Base-by-base conservation (phyloP, 2,888 invertebrate species). In the Automeris io region DNA sequence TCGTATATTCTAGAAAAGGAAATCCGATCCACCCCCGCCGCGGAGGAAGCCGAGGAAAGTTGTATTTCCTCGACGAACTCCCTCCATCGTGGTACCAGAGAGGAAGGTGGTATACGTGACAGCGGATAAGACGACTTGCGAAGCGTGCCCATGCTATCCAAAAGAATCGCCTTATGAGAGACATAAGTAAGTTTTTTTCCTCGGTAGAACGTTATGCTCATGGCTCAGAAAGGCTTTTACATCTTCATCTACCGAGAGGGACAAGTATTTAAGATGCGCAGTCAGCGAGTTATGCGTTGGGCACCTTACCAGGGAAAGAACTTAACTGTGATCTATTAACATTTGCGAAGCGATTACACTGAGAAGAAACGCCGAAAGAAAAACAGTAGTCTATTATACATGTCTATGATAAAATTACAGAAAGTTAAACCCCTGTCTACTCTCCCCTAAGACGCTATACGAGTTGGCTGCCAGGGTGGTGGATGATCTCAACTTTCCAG, bases 401-500 rank as follows among this genome's bases (percentile, higher is more conserved):
- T 5, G 3, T 1, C 24, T 5, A 2, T 2, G n/a, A 4, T 24
- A 4, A 5, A 26, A 11, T 51, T 51, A 3, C 55, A 83, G 83
- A 21, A 74, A 68, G 40, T 36, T 80, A 1, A 56, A 46, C 0
- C 61, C 55, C 1, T 82, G 82, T 33, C 67, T 51, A 22, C 41
- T 50, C 0, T 51, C 70, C 0, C 82, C 82, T 0, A 31, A 44
- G 1, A 69, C 81, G 0, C 67, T 90, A 0, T 88, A 88, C 45
- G 82, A 86, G 16, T 39, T 88, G 1, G 63, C 87, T 0, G 78
- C 82, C 0, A 47, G 35, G 0, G 61, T 75, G 0, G 77, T 90
- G 0, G 83, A 90, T 46, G 33, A 37, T 0, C 46, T 87, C 11
- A 50, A 49, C 0, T 62, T 76, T 0, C 88, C 89, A 0, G 44